phyloP scores from a whole-genome alignment of 2,797 vertebrate genomes.

The Mormyrus proboscirostris region DNA sequence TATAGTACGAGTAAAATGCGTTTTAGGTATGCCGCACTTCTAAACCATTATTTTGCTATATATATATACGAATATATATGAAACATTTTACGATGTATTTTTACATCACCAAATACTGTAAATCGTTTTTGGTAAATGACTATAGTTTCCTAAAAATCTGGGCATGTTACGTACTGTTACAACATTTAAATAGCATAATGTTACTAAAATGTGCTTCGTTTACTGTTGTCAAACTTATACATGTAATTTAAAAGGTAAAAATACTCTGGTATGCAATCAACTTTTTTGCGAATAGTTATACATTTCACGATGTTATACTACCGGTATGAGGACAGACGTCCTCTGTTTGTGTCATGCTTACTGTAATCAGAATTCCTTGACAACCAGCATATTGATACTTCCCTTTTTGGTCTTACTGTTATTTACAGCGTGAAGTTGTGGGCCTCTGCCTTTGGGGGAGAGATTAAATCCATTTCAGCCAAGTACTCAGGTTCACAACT shows the following conservation, averaged over 20 bases:
- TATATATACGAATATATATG: background rate
- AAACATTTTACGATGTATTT: background rate
- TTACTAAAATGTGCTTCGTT: background rate
- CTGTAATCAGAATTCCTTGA: background rate
- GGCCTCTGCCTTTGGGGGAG: conserved; percentile 97
- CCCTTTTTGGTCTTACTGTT: background rate
- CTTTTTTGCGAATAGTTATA: background rate
- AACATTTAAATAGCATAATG: background rate
- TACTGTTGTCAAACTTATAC: background rate
- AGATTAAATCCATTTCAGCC: conserved; percentile 96
- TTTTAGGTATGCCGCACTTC: background rate
- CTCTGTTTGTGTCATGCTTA: background rate
- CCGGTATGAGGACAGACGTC: background rate
- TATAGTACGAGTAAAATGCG: background rate
- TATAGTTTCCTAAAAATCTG: background rate
- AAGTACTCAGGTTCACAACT: conserved; percentile 98
- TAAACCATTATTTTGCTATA: background rate
- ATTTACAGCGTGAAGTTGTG: conserved; percentile 88
- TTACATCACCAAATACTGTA: background rate
- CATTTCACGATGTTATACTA: background rate
- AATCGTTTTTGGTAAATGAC: background rate
- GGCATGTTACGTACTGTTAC: background rate
- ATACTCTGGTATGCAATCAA: background rate
- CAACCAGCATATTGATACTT: background rate
- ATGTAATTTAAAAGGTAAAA: background rate